A percentile compares a stretch with the other conserved stretches of the same genome.
Evolutionary conservation across 2,113 vertebrate species (phyloP).

Genomic region (Tiliqua scincoides): DNA sequence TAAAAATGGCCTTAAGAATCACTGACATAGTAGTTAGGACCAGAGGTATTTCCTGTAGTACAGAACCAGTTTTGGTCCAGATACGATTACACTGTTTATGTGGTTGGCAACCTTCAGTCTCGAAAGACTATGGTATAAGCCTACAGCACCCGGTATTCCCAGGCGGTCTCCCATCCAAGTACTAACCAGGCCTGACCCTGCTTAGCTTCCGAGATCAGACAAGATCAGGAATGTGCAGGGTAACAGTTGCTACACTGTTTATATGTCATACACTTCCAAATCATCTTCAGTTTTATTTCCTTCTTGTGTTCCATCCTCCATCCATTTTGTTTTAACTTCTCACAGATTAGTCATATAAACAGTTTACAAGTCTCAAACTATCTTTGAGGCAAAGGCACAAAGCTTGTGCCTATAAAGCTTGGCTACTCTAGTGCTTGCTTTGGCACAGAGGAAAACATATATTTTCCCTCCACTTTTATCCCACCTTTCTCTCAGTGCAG

Average conservation of each 20-base stretch:
- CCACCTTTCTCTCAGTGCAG: background rate
- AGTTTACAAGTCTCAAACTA: background rate
- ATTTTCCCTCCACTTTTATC: background rate
- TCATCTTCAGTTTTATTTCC: background rate
- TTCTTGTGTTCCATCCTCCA: background rate
- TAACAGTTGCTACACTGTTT: too few species aligned
- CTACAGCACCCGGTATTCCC: too few species aligned
- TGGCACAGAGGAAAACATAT: background rate
- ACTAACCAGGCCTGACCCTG: too few species aligned
- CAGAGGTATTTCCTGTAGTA: background rate
- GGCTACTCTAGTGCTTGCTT: background rate
- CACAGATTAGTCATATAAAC: background rate
- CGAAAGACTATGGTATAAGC: too few species aligned
- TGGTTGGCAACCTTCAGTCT: too few species aligned
- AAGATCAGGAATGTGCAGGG: too few species aligned
- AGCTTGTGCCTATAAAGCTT: background rate
- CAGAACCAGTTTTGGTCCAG: background rate
- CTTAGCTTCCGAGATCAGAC: too few species aligned
- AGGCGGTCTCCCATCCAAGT: too few species aligned
- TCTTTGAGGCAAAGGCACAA: background rate
- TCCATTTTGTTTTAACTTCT: background rate
- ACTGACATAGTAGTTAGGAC: background rate
- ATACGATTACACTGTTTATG: background rate
- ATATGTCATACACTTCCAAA: too few species aligned
- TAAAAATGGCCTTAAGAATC: background rate